Percentiles rank a stretch among this genome's conserved stretches.
phyloP scores from a whole-genome alignment of 2,797 vertebrate genomes.

The Syndactyla subalaris region DNA sequence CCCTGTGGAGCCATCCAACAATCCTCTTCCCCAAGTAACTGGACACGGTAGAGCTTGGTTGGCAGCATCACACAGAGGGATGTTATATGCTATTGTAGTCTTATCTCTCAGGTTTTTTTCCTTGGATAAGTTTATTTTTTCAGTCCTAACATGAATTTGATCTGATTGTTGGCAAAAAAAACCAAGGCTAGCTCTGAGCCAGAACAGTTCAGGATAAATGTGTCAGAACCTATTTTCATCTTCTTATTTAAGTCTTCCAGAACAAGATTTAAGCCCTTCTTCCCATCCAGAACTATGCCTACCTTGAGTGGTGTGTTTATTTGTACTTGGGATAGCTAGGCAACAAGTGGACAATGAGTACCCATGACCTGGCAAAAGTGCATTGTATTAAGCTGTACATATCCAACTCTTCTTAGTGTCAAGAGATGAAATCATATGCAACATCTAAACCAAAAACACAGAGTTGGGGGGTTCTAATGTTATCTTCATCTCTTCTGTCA shows the following conservation, averaged over 20 bases:
- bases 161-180: neutral
- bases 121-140: neutral
- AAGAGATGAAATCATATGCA: neutral
- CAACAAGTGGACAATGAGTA: neutral
- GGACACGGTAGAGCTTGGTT: neutral
- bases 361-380: neutral
- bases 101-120: neutral
- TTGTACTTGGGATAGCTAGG: conserved; percentile 14
- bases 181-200: neutral
- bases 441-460: neutral
- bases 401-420: neutral
- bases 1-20: rapidly evolving
- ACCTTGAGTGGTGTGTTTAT: conserved; percentile 32
- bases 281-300: neutral
- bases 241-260: conserved; percentile 30
- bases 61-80: neutral
- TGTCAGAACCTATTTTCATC: conserved; percentile 51
- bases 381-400: neutral
- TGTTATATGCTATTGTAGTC: neutral
- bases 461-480: neutral
- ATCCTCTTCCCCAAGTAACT: neutral
- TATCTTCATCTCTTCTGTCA: neutral
- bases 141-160: neutral
- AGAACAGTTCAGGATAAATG: neutral
- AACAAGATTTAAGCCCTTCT: neutral